Percentiles rank a stretch among this genome's conserved stretches.
phyloP scores from a whole-genome alignment of 2,113 vertebrate species.

The Corythaeola cristata region DNA sequence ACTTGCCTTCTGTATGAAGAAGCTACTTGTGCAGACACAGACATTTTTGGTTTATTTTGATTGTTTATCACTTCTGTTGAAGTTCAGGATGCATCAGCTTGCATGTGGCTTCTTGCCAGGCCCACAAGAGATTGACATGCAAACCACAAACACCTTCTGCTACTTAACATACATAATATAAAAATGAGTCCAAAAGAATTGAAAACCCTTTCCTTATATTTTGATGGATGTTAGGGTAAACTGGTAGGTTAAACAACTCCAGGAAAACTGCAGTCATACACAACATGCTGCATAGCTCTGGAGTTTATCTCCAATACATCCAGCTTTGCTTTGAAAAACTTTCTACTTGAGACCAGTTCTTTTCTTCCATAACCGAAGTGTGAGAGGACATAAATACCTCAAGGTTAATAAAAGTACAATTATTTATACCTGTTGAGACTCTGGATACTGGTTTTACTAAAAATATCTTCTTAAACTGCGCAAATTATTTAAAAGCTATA shows the following conservation, averaged over 20 bases:
- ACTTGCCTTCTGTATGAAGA: neutral
- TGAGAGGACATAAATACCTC: neutral
- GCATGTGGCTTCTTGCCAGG: conserved; percentile 14
- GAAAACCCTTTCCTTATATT: neutral
- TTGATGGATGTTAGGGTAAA: neutral
- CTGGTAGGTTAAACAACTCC: neutral
- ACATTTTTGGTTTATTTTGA: neutral
- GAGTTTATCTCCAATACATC: neutral
- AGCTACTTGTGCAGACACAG: neutral
- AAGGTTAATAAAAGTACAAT: neutral
- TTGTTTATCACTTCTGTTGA: conserved; percentile 7
- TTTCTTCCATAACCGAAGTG: neutral
- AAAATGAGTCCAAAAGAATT: neutral
- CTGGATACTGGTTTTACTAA: neutral
- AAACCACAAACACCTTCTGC: conserved; percentile 42
- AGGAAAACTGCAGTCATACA: neutral
- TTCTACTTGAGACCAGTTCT: neutral
- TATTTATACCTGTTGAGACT: neutral
- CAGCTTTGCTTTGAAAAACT: neutral
- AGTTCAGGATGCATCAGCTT: neutral
- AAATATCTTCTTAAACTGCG: neutral
- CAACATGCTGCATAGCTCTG: neutral
- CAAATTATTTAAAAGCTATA: neutral
- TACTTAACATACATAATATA: neutral
- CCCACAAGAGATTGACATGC: neutral